Conservation (phyloP, 2,113 vertebrate species). For the Odocoileus hemionus region DNA sequence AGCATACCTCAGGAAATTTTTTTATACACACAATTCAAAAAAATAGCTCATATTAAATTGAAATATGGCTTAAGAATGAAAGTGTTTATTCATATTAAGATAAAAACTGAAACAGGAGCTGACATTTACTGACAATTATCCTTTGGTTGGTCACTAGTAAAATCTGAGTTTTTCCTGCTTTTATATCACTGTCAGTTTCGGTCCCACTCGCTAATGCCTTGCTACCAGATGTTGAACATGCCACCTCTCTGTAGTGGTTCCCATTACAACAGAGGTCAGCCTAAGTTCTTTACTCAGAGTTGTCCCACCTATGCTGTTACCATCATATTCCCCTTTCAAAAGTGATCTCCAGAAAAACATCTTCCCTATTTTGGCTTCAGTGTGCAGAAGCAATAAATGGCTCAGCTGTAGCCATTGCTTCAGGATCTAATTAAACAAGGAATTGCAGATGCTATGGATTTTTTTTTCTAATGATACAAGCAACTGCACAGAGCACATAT, state of each 20-base stretch:
- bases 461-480: neutral
- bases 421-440: conserved; percentile 30
- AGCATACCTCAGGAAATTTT: neutral
- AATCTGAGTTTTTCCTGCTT: neutral
- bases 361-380: neutral
- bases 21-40: neutral
- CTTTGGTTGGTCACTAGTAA: neutral
- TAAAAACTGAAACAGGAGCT: neutral
- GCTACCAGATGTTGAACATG: neutral
- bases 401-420: conserved; percentile 54
- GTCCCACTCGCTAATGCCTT: fast-evolving
- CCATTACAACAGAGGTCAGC: neutral
- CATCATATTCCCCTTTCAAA: neutral
- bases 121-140: neutral
- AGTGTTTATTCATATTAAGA: neutral
- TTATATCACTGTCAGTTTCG: neutral
- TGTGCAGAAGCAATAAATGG: conserved; percentile 51
- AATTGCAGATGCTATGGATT: conserved; percentile 9
- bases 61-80: neutral
- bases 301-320: neutral
- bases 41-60: neutral
- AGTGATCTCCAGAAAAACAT: neutral
- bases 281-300: neutral
- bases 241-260: neutral
- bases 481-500: neutral